Evolutionary conservation across 1,140 invertebrate genomes (phyloP).

Genomic region (Zaprionus capensis): DNA sequence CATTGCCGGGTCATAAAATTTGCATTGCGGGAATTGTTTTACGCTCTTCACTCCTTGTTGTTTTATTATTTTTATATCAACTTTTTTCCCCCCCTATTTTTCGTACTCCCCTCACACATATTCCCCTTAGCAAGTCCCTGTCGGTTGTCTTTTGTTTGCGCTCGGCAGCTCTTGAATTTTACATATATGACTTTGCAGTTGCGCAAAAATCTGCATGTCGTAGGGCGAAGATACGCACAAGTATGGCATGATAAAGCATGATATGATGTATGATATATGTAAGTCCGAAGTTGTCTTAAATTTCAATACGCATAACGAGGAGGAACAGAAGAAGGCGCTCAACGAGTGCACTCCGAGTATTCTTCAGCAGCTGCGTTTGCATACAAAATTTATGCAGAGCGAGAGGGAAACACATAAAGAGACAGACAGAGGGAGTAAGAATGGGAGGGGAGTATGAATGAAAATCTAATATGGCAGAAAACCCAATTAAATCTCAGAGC

Average conservation of each 20-base stretch:
- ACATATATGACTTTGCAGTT: conserved; percentile 42
- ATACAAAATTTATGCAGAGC: conserved; percentile 19
- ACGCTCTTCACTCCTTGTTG: conserved; percentile 1
- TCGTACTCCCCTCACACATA: not conserved
- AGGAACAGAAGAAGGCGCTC: not conserved
- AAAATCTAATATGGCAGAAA: conserved; percentile 80
- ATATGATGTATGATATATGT: conserved; percentile 9
- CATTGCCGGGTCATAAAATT: conserved; percentile 51
- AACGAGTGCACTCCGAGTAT: conserved; percentile 11
- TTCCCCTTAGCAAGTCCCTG: not conserved
- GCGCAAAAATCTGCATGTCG: conserved; percentile 21
- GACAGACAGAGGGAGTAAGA: not conserved
- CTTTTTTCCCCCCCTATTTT: not conserved
- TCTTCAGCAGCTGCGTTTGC: conserved; percentile 9
- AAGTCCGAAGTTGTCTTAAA: conserved; percentile 1
- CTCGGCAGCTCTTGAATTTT: conserved; percentile 35
- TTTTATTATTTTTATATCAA: conserved; percentile 4
- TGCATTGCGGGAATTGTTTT: conserved; percentile 66
- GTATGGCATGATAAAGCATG: not conserved
- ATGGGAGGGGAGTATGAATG: conserved; percentile 14
- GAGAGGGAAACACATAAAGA: not conserved
- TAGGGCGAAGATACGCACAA: not conserved
- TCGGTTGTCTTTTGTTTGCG: conserved; percentile 24
- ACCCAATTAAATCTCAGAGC: conserved; percentile 69
- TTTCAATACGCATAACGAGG: conserved; percentile 14